These are phyloP conservation scores for Dicyrtomina minuta DNA, from an alignment of 2,888 invertebrate species.

Conservation along the genomic window DNA sequence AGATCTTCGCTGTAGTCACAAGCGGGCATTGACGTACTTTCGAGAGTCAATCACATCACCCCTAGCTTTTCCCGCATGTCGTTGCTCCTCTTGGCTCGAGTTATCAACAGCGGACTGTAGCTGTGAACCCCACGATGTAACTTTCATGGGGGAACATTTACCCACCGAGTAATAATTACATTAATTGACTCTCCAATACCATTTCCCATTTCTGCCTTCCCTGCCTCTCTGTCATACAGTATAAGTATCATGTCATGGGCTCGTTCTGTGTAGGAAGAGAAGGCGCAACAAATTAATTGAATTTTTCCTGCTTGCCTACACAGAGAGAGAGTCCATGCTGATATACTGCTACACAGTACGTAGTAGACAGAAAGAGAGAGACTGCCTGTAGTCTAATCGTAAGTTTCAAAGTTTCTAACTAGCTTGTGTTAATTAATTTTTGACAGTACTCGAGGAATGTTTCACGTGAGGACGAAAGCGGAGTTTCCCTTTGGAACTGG, in stretches of 20 bases:
- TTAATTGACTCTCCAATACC: background rate
- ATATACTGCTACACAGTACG: no score
- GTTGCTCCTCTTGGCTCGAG: constrained; percentile 37
- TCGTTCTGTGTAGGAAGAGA: background rate
- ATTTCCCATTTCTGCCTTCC: background rate
- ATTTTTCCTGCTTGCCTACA: no score
- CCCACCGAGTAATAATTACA: constrained; percentile 21
- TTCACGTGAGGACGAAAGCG: constrained; percentile 25
- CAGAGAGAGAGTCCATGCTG: no score
- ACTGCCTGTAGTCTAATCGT: no score
- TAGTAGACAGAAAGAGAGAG: no score
- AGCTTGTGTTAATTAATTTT: background rate
- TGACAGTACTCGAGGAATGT: constrained; percentile 31
- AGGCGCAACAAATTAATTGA: background rate
- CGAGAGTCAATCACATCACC: constrained; percentile 47
- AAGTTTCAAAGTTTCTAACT: no score
- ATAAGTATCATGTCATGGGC: no score
- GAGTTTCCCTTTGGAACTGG: constrained; percentile 30
- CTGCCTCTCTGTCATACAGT: background rate
- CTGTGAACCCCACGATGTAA: constrained; percentile 25
- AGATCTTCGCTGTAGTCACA: constrained; percentile 41
- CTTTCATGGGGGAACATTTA: constrained; percentile 35
- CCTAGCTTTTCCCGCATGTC: constrained; percentile 43
- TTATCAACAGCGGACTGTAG: constrained; percentile 33
- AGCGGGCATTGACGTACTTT: constrained; percentile 41